Evolutionary conservation across 2,888 invertebrate species (phyloP).

Genomic region (Drosophila imparisetae): DNA sequence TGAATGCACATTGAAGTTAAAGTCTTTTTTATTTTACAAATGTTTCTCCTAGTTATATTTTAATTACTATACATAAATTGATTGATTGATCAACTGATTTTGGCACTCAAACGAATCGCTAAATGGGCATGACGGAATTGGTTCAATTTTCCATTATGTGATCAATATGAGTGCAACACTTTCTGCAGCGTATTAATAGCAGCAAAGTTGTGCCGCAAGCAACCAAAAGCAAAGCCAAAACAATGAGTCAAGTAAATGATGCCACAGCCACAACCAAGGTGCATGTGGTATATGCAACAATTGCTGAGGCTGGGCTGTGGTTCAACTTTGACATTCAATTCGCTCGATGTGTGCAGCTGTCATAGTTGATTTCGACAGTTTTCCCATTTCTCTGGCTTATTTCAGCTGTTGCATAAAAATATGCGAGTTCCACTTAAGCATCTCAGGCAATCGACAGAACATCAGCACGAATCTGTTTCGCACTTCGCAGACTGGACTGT

Average conservation of each 20-base stretch:
- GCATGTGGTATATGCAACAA: slow-evolving; percentile 58
- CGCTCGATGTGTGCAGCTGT: slow-evolving; percentile 16
- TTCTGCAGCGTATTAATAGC: slow-evolving; percentile 11
- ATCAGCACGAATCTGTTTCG: slow-evolving; percentile 26
- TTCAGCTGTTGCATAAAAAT: slow-evolving; percentile 30
- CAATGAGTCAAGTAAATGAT: slow-evolving; percentile 51
- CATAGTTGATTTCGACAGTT: slow-evolving; percentile 32
- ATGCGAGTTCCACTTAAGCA: slow-evolving; percentile 33
- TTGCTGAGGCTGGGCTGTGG: slow-evolving; percentile 20
- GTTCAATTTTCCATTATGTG: not conserved
- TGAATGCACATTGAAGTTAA: not conserved
- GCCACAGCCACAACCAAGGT: slow-evolving; percentile 53
- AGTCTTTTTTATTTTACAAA: not conserved
- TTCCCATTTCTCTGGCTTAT: slow-evolving; percentile 26
- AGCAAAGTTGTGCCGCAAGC: slow-evolving; percentile 31
- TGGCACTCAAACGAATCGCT: not conserved
- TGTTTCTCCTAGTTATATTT: not conserved
- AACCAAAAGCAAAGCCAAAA: slow-evolving; percentile 27
- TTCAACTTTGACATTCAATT: slow-evolving; percentile 72
- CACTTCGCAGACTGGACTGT: slow-evolving; percentile 27
- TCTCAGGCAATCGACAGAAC: slow-evolving; percentile 22
- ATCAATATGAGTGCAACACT: not conserved
- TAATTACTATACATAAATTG: not conserved
- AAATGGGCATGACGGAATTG: not conserved
- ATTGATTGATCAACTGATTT: not conserved